Evolutionary conservation across 1,140 invertebrate species (phyloP).

Genomic region (Belonocnema kinseyi): DNA sequence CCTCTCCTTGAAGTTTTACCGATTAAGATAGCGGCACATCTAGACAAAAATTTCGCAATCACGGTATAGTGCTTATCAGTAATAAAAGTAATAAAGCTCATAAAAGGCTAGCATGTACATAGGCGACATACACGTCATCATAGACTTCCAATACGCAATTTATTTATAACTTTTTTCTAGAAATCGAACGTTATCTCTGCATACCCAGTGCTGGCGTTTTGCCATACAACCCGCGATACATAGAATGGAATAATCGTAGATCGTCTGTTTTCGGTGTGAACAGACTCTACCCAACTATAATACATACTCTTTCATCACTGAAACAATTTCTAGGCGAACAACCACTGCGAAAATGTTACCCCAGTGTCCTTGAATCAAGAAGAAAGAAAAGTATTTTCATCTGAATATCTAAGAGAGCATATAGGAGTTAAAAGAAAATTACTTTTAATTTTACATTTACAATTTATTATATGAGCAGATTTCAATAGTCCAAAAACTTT

Average conservation of each 20-base stretch:
- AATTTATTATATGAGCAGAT: too few species aligned
- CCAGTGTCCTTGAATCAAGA: background rate
- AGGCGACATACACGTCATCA: conserved; percentile 39
- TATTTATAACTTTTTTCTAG: conserved; percentile 55
- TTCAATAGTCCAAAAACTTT: too few species aligned
- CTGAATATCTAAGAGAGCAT: background rate
- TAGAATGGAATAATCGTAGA: conserved; percentile 40
- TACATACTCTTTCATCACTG: conserved; percentile 22
- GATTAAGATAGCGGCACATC: too few species aligned
- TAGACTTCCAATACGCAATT: conserved; percentile 48
- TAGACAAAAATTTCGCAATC: too few species aligned
- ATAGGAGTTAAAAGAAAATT: background rate
- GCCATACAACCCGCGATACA: conserved; percentile 47
- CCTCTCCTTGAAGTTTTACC: too few species aligned
- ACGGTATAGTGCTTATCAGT: too few species aligned
- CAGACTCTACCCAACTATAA: conserved; percentile 29
- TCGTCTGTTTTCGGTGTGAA: conserved; percentile 9
- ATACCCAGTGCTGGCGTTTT: conserved; percentile 42
- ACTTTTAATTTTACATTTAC: too few species aligned
- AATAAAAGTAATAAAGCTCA: too few species aligned
- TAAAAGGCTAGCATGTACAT: conserved; percentile 26
- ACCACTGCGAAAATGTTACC: conserved; percentile 1
- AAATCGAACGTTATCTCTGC: conserved; percentile 51
- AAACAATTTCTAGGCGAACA: conserved; percentile 2
- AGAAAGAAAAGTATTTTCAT: background rate